Evolutionary conservation across 1,140 invertebrate genomes (phyloP).

Genomic region (Drosophila athabasca): DNA sequence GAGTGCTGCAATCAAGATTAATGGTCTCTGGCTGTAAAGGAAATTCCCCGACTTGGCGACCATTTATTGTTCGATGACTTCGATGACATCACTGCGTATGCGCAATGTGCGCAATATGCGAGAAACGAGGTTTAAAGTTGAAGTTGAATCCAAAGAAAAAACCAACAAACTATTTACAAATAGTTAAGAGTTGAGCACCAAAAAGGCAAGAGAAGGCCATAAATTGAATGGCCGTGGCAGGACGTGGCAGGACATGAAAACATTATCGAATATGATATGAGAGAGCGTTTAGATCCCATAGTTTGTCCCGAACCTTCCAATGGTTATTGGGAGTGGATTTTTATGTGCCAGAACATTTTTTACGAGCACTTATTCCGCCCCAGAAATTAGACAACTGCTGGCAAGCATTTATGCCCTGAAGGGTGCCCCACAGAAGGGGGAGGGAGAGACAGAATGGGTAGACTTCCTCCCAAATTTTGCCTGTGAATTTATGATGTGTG

Average conservation of each 20-base stretch:
- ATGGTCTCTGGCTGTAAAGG: slow-evolving; percentile 42
- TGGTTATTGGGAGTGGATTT: slow-evolving; percentile 31
- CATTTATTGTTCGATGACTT: slow-evolving; percentile 9
- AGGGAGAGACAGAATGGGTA: too few relatives aligned
- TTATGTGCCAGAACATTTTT: slow-evolving; percentile 74
- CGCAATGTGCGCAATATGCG: slow-evolving; percentile 49
- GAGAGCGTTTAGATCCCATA: slow-evolving; percentile 52
- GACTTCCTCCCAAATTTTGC: too few relatives aligned
- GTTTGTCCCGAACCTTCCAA: slow-evolving; percentile 17
- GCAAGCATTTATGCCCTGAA: slow-evolving; percentile 61
- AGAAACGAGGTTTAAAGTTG: slow-evolving; percentile 29
- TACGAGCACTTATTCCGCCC: slow-evolving; percentile 81
- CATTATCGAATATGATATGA: slow-evolving; percentile 68
- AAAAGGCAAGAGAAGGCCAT: slow-evolving; percentile 31
- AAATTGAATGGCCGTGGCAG: slow-evolving; percentile 45
- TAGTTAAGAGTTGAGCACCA: slow-evolving; percentile 17
- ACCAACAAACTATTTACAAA: slow-evolving; percentile 55
- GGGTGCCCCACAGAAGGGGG: slow-evolving; percentile 22
- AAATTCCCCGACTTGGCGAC: slow-evolving; percentile 54
- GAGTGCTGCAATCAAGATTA: slow-evolving; percentile 68
- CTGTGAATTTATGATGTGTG: slow-evolving; percentile 76
- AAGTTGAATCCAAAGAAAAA: slow-evolving; percentile 21
- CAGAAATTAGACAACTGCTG: slow-evolving; percentile 80
- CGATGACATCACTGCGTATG: slow-evolving; percentile 47
- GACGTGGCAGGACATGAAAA: slow-evolving; percentile 48